Percentiles rank a stretch among this genome's conserved stretches.
These are phyloP conservation scores for Poecilia gillii DNA, from an alignment of 2,797 vertebrate genomes.

Conservation along the genomic window DNA sequence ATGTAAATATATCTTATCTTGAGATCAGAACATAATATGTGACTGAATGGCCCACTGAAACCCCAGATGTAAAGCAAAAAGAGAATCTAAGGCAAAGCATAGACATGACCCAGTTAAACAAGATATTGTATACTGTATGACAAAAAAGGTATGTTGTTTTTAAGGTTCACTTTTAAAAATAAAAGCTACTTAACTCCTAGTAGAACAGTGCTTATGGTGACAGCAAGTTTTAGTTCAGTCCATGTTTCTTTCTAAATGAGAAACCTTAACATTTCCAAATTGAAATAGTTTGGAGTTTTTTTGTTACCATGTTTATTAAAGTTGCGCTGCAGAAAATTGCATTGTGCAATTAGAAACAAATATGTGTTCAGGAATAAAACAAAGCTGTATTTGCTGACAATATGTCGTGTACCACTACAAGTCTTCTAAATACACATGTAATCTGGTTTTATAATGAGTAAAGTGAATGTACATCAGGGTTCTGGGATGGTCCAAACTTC, in stretches of 20 bases:
- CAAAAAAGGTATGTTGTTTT: background rate
- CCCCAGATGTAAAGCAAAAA: background rate
- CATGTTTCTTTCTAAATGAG: background rate
- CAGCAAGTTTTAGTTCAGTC: background rate
- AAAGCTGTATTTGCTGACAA: background rate
- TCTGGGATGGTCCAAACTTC: background rate
- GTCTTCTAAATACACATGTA: background rate
- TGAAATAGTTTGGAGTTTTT: background rate
- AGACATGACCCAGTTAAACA: no score
- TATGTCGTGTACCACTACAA: background rate
- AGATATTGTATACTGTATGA: no score
- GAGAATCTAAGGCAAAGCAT: background rate
- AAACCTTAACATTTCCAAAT: background rate
- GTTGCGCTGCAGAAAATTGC: background rate
- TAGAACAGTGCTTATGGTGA: background rate
- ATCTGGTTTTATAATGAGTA: background rate
- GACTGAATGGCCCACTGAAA: background rate
- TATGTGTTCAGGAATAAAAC: background rate
- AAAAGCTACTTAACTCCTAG: background rate
- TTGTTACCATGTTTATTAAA: background rate
- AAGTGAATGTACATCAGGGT: background rate
- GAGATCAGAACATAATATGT: background rate
- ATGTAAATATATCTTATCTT: background rate
- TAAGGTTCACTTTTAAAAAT: background rate
- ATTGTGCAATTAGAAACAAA: background rate